Conservation (phyloP, 2,797 vertebrate species). For the Lateolabrax maculatus region DNA sequence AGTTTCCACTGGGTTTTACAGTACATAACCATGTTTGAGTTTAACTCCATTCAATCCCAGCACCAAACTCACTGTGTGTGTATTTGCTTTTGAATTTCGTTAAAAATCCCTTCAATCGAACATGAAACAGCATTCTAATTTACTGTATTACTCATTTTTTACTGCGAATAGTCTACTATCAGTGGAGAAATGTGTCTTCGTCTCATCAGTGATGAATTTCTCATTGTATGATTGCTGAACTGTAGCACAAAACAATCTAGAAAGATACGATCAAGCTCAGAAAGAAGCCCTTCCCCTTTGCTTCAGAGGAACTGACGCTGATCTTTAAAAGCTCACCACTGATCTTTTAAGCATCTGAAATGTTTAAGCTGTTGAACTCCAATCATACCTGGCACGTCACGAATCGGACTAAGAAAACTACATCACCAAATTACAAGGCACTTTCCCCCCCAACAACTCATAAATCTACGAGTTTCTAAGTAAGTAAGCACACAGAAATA, state of each 20-base stretch:
- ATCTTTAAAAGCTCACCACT: background rate
- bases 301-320: background rate
- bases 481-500: background rate
- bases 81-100: conserved; percentile 1
- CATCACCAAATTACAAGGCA: background rate
- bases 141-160: background rate
- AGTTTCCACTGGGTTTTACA: background rate
- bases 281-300: background rate
- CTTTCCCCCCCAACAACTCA: background rate
- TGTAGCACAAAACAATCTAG: background rate
- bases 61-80: background rate
- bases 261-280: background rate
- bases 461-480: background rate
- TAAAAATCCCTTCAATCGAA: background rate
- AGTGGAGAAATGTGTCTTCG: background rate
- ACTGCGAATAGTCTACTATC: background rate
- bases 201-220: background rate
- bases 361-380: background rate
- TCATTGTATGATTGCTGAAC: background rate
- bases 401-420: background rate
- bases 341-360: background rate
- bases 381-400: background rate
- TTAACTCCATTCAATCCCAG: conserved; percentile 3
- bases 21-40: background rate
- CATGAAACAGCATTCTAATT: background rate